These are phyloP conservation scores for Phylloscopus trochiloides DNA, from an alignment of 2,113 vertebrate genomes.

Conservation along the genomic window DNA sequence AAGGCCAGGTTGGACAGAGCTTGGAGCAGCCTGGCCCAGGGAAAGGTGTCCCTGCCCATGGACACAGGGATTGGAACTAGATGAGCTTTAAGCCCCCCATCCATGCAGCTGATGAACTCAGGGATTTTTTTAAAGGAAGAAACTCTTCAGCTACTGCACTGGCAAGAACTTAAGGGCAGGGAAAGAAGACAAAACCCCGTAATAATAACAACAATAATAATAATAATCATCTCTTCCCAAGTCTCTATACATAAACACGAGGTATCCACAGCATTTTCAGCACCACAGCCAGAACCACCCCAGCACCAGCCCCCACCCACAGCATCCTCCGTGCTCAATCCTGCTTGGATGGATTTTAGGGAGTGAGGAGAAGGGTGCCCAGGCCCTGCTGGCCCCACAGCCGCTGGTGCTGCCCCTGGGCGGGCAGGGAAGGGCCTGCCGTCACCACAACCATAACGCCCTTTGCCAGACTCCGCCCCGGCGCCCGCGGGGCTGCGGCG, in stretches of 20 bases:
- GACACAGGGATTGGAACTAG: not conserved
- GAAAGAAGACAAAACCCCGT: not conserved
- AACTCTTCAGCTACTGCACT: not conserved
- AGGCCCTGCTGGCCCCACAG: not conserved
- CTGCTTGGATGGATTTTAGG: not conserved
- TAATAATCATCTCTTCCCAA: not conserved
- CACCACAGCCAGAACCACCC: not conserved
- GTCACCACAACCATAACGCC: rapidly evolving
- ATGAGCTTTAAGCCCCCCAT: not conserved
- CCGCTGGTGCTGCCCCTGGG: not conserved
- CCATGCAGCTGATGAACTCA: not conserved
- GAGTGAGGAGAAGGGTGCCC: not conserved
- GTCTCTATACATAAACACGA: not conserved
- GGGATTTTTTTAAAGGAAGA: not conserved
- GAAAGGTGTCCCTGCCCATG: not conserved
- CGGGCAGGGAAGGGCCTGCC: not conserved
- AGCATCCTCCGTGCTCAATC: not conserved
- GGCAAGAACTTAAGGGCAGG: rapidly evolving
- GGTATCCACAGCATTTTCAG: not conserved
- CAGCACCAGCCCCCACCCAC: no score
- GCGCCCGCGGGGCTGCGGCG: rapidly evolving
- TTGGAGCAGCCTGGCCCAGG: not conserved
- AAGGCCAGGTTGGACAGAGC: not conserved
- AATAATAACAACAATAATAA: not conserved
- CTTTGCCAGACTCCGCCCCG: not conserved